A percentile compares a stretch with the other conserved stretches of the same genome.
These are phyloP conservation scores for Hirtodrosophila trivittata DNA, from an alignment of 2,888 invertebrate species.

Conservation along the genomic window DNA sequence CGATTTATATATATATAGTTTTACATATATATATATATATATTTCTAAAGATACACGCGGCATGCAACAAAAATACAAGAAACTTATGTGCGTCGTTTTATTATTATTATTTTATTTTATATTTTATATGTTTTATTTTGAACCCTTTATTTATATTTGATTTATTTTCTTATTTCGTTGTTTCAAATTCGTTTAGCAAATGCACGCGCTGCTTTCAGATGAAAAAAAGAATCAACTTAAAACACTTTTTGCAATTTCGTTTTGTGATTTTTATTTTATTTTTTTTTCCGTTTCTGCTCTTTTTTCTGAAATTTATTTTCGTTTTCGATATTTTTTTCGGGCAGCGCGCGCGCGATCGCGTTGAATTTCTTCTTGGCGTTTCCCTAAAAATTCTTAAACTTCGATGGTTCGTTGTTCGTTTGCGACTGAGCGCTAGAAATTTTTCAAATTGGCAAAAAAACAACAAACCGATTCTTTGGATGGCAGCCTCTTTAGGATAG, in stretches of 20 bases:
- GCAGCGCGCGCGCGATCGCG: conserved; percentile 72
- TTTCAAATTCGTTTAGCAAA: conserved; percentile 61
- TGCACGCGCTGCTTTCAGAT: conserved; percentile 59
- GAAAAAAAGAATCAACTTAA: conserved; percentile 24
- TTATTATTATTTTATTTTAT: conserved; percentile 12
- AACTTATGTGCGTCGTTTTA: conserved; percentile 44
- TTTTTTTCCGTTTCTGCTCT: conserved; percentile 28
- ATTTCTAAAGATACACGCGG: conserved; percentile 50
- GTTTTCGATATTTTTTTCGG: conserved; percentile 50
- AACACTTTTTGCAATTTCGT: conserved; percentile 53
- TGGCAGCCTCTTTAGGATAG: conserved; percentile 42
- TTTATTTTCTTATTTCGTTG: conserved; percentile 54
- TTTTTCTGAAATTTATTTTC: conserved; percentile 63
- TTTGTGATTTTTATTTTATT: conserved; percentile 21
- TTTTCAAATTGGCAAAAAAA: conserved; percentile 66
- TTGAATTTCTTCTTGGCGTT: conserved; percentile 47
- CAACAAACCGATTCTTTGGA: conserved; percentile 49
- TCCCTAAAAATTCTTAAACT: conserved; percentile 74
- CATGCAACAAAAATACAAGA: conserved; percentile 62
- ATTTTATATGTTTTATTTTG: conserved; percentile 9
- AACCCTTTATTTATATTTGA: conserved; percentile 16
- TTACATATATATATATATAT: conserved; percentile 27
- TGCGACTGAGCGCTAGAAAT: conserved; percentile 83
- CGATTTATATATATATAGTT: conserved; percentile 29
- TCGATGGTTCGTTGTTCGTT: conserved; percentile 84